Evolutionary conservation across 2,113 vertebrate genomes (phyloP).

Genomic region (Spermophilus dauricus): DNA sequence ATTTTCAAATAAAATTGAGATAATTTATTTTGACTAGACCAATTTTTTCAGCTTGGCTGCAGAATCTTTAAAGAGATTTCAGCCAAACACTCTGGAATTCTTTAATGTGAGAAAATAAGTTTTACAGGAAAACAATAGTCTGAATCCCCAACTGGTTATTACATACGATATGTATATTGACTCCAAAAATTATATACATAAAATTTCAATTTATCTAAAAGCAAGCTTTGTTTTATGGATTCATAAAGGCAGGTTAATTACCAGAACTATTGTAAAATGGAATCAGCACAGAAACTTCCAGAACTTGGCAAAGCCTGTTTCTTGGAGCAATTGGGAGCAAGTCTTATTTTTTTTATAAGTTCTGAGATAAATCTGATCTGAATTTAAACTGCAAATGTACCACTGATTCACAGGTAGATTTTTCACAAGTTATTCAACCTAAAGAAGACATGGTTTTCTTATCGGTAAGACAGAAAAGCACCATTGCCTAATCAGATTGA

Average conservation of each 20-base stretch:
- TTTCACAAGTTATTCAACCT: not conserved
- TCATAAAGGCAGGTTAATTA: constrained; percentile 11
- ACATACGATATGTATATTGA: not conserved
- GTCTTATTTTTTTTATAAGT: not conserved
- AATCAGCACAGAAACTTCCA: constrained; percentile 2
- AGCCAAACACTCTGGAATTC: constrained; percentile 44
- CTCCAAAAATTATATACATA: constrained; percentile 52
- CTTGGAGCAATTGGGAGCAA: not conserved
- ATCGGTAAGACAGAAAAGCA: not conserved
- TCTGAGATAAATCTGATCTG: not conserved
- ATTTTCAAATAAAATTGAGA: not conserved
- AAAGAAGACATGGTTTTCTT: not conserved
- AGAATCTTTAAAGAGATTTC: constrained; percentile 40
- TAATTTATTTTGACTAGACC: constrained; percentile 53
- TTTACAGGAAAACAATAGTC: constrained; percentile 39
- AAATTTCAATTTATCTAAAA: constrained; percentile 64
- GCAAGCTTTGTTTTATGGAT: constrained; percentile 40
- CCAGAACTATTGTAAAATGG: constrained; percentile 22
- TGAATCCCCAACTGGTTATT: constrained; percentile 52
- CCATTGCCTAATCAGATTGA: not conserved
- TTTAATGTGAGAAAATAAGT: constrained; percentile 54
- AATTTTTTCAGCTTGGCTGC: constrained; percentile 18
- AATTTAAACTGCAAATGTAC: not conserved
- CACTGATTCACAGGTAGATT: not conserved
- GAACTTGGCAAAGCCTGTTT: constrained; percentile 7